Evolutionary conservation across 2,888 invertebrate genomes (phyloP).

Genomic region (Aleiodes alternator): DNA sequence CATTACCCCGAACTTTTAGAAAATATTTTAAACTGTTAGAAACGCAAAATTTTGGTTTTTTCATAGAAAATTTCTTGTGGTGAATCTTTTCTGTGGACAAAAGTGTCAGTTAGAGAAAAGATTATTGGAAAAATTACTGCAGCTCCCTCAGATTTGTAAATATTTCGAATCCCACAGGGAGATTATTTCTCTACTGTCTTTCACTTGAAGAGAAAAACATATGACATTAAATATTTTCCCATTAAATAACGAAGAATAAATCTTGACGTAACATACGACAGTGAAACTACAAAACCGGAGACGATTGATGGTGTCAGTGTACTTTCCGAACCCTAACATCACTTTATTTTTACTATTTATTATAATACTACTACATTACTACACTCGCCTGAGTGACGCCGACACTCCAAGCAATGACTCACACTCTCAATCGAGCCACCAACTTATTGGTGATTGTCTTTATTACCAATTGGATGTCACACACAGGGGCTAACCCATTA

Average conservation of each 20-base stretch:
- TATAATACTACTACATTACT: constrained; percentile 2
- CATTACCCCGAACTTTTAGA: no score
- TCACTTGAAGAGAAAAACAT: no score
- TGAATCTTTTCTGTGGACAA: no score
- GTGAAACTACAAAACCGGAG: background rate
- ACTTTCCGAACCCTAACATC: constrained; percentile 41
- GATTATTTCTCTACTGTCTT: no score
- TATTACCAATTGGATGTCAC: constrained; percentile 67
- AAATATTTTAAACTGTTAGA: no score
- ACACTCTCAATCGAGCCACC: constrained; percentile 69
- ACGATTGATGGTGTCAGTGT: constrained; percentile 52
- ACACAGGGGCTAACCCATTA: constrained; percentile 43
- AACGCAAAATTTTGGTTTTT: no score
- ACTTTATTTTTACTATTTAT: constrained; percentile 18
- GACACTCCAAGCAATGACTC: constrained; percentile 62
- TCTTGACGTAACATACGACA: background rate
- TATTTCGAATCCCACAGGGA: no score
- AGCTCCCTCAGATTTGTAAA: no score
- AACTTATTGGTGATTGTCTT: constrained; percentile 73
- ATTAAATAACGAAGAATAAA: background rate
- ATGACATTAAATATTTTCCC: no score
- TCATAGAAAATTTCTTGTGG: no score
- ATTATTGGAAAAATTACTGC: no score
- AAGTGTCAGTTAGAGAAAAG: no score
- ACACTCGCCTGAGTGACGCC: constrained; percentile 33